Conservation (phyloP, 2,888 invertebrate species). For the Thera obeliscata region DNA sequence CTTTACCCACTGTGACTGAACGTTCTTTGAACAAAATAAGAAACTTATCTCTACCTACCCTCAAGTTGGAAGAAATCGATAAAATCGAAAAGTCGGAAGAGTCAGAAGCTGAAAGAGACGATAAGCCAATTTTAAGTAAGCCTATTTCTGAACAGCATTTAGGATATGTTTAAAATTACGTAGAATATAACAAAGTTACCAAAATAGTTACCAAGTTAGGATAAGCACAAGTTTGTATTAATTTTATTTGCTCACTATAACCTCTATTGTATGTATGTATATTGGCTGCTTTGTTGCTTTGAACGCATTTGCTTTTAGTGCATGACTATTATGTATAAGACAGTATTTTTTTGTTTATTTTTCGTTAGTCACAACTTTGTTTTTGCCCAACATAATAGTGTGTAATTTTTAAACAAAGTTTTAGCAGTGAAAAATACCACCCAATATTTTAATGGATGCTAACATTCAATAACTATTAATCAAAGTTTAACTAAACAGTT, state of each 20-base stretch:
- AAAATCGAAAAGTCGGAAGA: conserved; percentile 57
- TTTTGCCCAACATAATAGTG: conserved; percentile 37
- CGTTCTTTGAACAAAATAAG: conserved; percentile 67
- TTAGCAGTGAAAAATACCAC: conserved; percentile 73
- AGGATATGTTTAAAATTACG: conserved; percentile 77
- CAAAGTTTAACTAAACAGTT: conserved; percentile 4
- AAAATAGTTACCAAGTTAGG: conserved; percentile 44
- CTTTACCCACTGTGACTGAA: conserved; percentile 67
- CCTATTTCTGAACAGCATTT: conserved; percentile 83
- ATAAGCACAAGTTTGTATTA: conserved; percentile 45
- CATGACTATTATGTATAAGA: conserved; percentile 40
- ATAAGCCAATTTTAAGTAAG: conserved; percentile 57
- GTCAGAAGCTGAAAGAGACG: conserved; percentile 68
- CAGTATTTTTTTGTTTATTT: conserved; percentile 33
- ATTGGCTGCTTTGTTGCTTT: conserved; percentile 56
- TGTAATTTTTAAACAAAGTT: conserved; percentile 43
- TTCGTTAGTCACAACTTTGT: conserved; percentile 34
- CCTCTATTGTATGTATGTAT: conserved; percentile 51
- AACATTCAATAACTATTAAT: conserved; percentile 47
- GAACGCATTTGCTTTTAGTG: conserved; percentile 39
- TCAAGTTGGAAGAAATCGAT: conserved; percentile 71
- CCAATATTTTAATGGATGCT: conserved; percentile 40
- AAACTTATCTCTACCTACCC: conserved; percentile 75
- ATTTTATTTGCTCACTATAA: conserved; percentile 45
- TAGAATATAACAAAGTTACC: conserved; percentile 24